A percentile compares a stretch with the other conserved stretches of the same genome.
Evolutionary conservation across 2,113 vertebrate genomes (phyloP).

Genomic region (Eulacestoma nigropectus): DNA sequence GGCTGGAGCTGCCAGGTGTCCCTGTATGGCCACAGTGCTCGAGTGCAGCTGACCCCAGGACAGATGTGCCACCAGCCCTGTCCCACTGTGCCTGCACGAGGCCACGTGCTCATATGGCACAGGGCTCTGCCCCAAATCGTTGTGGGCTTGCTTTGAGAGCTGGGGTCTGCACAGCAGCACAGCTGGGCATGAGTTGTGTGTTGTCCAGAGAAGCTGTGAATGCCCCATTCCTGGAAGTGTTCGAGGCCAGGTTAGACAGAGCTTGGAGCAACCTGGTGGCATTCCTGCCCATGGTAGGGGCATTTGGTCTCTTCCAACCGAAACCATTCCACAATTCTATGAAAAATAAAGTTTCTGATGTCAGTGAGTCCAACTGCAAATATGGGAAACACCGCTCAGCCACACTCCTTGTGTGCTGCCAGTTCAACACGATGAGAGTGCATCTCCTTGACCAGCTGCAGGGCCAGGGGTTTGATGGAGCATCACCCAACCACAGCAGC

Average conservation of each 20-base stretch:
- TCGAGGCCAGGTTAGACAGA: background rate
- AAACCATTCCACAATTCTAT: background rate
- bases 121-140: rapidly evolving
- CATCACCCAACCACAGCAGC: background rate
- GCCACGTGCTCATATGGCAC: rapidly evolving
- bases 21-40: rapidly evolving
- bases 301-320: background rate
- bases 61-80: background rate
- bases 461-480: background rate
- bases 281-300: background rate
- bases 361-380: background rate
- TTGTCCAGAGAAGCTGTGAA: background rate
- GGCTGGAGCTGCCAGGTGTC: background rate
- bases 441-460: background rate
- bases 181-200: rapidly evolving
- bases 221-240: background rate
- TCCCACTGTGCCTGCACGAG: background rate
- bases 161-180: background rate
- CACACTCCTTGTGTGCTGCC: background rate
- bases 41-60: rapidly evolving
- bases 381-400: rapidly evolving
- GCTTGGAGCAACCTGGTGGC: background rate
- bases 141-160: rapidly evolving
- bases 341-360: background rate
- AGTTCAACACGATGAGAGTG: rapidly evolving